These are phyloP conservation scores for Ennomos erosarius DNA, from an alignment of 2,888 invertebrate species.

Conservation along the genomic window DNA sequence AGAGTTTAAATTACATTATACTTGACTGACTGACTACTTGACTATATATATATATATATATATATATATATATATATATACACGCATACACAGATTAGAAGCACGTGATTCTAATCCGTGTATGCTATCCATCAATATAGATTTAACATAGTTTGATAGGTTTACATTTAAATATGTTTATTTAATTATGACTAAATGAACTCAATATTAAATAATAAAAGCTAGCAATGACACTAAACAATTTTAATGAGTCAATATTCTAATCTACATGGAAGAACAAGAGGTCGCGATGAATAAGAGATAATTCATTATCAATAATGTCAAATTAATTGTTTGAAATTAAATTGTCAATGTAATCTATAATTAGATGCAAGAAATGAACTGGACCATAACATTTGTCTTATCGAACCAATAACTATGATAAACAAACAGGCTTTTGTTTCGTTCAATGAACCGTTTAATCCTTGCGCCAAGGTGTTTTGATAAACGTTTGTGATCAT, in stretches of 20 bases:
- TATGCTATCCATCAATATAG: no score
- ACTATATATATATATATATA: no score
- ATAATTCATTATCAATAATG: conserved; percentile 3
- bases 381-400: conserved; percentile 48
- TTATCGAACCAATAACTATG: conserved; percentile 53
- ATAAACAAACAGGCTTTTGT: conserved; percentile 53
- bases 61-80: no score
- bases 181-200: no score
- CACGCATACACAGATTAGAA: no score
- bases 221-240: background rate
- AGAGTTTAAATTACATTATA: no score
- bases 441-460: conserved; percentile 60
- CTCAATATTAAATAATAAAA: no score
- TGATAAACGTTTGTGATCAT: conserved; percentile 34
- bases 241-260: background rate
- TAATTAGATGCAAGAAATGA: conserved; percentile 50
- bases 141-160: no score
- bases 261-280: background rate
- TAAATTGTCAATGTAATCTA: conserved; percentile 41
- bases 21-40: no score
- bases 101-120: no score
- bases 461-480: conserved; percentile 44
- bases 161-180: no score
- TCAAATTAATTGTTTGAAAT: conserved; percentile 16
- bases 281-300: background rate